Evolutionary conservation across 2,888 invertebrate species (phyloP).

Genomic region (Agrenia bidenticulata): DNA sequence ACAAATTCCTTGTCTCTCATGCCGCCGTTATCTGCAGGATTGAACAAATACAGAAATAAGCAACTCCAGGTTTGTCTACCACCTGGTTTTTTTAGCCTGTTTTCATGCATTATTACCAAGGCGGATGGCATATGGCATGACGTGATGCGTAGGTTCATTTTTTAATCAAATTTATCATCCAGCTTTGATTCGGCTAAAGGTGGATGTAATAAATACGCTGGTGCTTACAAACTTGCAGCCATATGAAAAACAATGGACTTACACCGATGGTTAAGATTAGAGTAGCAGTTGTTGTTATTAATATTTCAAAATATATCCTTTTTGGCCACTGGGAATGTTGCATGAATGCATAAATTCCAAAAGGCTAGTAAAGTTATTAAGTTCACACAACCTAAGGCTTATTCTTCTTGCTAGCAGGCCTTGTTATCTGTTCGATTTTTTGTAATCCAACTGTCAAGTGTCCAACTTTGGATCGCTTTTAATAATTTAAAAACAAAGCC

Average conservation of each 20-base stretch:
- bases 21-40: conserved; percentile 34
- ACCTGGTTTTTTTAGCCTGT: not conserved
- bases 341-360: too few species aligned
- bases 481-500: too few species aligned
- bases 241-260: not conserved
- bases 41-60: conserved; percentile 32
- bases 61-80: conserved; percentile 10
- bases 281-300: too few species aligned
- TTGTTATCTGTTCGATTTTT: too few species aligned
- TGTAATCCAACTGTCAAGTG: too few species aligned
- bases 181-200: not conserved
- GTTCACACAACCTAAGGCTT: too few species aligned
- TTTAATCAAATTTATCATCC: not conserved
- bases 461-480: too few species aligned
- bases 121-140: not conserved
- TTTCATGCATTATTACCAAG: not conserved
- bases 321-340: too few species aligned
- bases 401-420: too few species aligned
- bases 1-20: conserved; percentile 42
- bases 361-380: too few species aligned
- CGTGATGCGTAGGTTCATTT: not conserved
- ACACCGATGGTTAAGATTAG: too few species aligned
- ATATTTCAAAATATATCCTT: too few species aligned
- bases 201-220: not conserved
- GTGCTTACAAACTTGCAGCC: not conserved